Conservation (phyloP, 2,113 vertebrate species). For the Peucedramus taeniatus region DNA sequence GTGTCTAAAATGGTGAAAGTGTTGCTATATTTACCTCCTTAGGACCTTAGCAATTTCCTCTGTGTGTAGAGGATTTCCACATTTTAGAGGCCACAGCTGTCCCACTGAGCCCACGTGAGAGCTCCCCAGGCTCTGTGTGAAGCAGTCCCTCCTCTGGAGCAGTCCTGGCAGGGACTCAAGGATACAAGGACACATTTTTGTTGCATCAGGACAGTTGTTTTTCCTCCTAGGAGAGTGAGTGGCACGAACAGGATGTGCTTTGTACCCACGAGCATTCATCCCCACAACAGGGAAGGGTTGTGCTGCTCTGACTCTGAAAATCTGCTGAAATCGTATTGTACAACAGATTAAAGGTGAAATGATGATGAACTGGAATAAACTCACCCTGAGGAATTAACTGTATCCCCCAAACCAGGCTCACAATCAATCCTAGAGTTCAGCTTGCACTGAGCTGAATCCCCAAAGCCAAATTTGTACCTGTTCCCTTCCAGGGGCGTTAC, state of each 20-base stretch:
- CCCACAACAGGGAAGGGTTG: not conserved
- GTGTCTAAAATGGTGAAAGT: not conserved
- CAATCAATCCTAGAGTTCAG: not conserved
- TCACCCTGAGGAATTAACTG: not conserved
- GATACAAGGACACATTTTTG: not conserved
- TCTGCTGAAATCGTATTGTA: not conserved
- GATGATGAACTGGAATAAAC: not conserved
- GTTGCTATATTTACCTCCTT: not conserved
- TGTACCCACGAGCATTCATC: constrained; percentile 1
- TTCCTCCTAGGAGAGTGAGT: not conserved
- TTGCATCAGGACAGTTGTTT: not conserved
- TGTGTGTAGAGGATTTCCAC: not conserved
- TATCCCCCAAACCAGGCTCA: not conserved
- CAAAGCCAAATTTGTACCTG: not conserved
- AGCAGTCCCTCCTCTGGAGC: not conserved
- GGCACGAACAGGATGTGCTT: not conserved
- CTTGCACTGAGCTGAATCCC: not conserved
- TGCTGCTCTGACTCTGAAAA: not conserved
- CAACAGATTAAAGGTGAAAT: not conserved
- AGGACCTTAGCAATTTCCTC: not conserved
- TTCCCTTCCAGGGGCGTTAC: not conserved
- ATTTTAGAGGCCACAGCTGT: not conserved
- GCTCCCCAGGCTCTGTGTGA: not conserved
- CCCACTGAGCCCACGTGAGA: not conserved
- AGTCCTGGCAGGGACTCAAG: not conserved